Evolutionary conservation across 2,797 vertebrate genomes (phyloP).

Genomic region (Sphaeramia orbicularis): DNA sequence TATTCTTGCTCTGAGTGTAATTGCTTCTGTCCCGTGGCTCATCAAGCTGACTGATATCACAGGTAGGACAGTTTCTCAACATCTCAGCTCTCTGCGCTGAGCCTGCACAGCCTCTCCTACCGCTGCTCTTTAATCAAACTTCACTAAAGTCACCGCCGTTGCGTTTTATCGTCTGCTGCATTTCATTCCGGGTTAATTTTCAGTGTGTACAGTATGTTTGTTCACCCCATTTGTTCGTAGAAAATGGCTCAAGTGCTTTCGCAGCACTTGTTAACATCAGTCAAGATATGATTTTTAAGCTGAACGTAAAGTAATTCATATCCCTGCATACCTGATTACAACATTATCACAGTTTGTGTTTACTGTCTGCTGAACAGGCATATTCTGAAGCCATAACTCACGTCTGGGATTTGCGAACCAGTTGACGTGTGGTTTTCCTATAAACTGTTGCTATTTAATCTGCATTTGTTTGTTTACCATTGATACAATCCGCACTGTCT

Average conservation of each 20-base stretch:
- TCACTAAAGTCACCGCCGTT: conserved; percentile 12
- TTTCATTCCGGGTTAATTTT: conserved; percentile 33
- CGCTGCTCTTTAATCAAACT: conserved; percentile 49
- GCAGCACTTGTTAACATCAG: neutral
- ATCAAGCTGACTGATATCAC: conserved; percentile 83
- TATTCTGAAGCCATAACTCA: neutral
- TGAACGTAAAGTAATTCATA: neutral
- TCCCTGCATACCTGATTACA: neutral
- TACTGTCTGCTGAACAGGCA: neutral
- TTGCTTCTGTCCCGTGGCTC: conserved; percentile 82
- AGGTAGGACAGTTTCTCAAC: conserved; percentile 67
- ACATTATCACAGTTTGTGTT: neutral
- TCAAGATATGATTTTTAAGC: neutral
- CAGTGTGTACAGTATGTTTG: conserved; percentile 6
- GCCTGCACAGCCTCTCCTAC: conserved; percentile 11
- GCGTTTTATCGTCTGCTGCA: conserved; percentile 30
- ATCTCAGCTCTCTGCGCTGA: conserved; percentile 39
- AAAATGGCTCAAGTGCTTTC: conserved; percentile 5
- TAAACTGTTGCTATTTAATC: neutral
- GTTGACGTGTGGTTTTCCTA: neutral
- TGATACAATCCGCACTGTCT: neutral
- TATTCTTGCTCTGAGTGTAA: conserved; percentile 82
- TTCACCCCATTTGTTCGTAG: conserved; percentile 22
- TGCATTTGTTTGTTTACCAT: neutral
- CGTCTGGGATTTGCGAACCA: neutral